Base-by-base conservation (phyloP, 2,888 invertebrate species). In the Litoditis marina region DNA sequence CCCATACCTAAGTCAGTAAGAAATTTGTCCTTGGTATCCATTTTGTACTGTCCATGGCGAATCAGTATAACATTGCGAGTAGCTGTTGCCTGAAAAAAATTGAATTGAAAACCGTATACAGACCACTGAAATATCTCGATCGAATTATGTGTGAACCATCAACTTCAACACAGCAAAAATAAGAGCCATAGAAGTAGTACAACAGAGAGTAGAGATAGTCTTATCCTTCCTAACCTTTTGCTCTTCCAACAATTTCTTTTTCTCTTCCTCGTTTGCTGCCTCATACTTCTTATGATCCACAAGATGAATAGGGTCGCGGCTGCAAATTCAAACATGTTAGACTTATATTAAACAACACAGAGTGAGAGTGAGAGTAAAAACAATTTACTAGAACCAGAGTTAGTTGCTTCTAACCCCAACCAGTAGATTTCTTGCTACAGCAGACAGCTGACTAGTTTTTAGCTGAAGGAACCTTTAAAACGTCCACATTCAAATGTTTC, bases 11-110 rank as follows among this genome's bases (percentile, higher is more conserved):
- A 86, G 51, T 88, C 87, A 0, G 95, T 94, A 13, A 95, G 87
- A 57, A 86, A 86, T 78, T 90, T 87, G 11, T 65, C 66, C 19
- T 63, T 62, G 3, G 65, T 52, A 11, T 88, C 86, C 44, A 89
- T 84, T 78, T 92, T 88, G 83, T 96, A 98, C 84, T 96, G 95
- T 0, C 96, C 98, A 84, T 98, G 96, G 44, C 96, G 87, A 64
- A 96, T 90, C 19, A 96, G 86, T 74, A 96, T 88, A 56, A 96
- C 84, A 83, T 95, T 92, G n/a, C 94, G 85, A 0, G 88, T 87
- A 0, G 89, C 89, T 6, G 73, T 80, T 11, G 79, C 60, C 36
- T 61, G 2, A 32, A 28, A 22, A 28, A 5, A 22, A 19, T 7
- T 1, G 31, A 19, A 25, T 39, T 4, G 13, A 11, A n/a, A 39